Conservation (phyloP, 2,888 invertebrate genomes). For the Camptogramma bilineatum region DNA sequence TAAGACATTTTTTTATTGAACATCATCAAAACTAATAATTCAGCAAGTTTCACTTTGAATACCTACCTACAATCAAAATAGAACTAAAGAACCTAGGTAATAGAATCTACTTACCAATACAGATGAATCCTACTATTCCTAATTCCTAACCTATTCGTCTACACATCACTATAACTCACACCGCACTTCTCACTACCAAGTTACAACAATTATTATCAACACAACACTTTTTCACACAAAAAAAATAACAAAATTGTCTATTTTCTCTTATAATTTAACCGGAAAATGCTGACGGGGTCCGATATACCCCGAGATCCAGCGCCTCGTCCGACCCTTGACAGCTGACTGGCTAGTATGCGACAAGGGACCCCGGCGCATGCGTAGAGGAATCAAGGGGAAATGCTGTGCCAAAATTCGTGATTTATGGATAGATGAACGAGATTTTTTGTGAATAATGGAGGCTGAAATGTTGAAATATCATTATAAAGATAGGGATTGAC, state of each 20-base stretch:
- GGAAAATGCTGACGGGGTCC: conserved; percentile 23
- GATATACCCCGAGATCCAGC: conserved; percentile 28
- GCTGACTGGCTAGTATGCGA: conserved; percentile 61
- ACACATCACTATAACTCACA: conserved; percentile 4
- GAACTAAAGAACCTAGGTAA: background rate
- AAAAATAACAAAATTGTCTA: background rate
- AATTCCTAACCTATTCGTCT: conserved; percentile 8
- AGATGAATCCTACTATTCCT: background rate
- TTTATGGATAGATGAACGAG: conserved; percentile 46
- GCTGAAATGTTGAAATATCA: conserved; percentile 1
- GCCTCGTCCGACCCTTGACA: conserved; percentile 53
- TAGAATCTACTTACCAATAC: conserved; percentile 10
- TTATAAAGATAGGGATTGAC: conserved; percentile 7
- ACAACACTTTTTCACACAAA: conserved; percentile 6
- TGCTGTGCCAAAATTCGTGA: conserved; percentile 44
- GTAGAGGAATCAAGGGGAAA: conserved; percentile 43
- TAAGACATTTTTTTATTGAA: no score
- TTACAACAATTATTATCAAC: background rate
- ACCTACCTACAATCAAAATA: no score
- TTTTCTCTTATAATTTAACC: conserved; percentile 33
- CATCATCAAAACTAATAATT: background rate
- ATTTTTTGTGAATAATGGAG: conserved; percentile 23
- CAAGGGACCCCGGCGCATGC: conserved; percentile 58
- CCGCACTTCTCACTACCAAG: background rate
- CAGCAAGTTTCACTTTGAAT: background rate